These are phyloP conservation scores for Melinaea marsaeus DNA, from an alignment of 2,888 invertebrate genomes.

Conservation along the genomic window DNA sequence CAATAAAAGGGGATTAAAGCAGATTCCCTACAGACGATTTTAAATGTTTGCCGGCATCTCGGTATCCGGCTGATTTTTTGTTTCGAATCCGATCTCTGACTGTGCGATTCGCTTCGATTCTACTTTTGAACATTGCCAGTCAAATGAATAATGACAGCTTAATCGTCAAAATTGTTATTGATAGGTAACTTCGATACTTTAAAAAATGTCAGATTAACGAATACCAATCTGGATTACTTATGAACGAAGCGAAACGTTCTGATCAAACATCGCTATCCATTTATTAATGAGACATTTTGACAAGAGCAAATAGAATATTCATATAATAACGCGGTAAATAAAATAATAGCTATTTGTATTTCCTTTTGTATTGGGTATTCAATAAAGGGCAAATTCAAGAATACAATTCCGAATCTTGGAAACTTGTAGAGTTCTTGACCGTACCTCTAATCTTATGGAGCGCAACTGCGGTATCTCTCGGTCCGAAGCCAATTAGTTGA, in stretches of 20 bases:
- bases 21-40: constrained; percentile 37
- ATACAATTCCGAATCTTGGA: constrained; percentile 19
- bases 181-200: constrained; percentile 63
- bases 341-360: neutral
- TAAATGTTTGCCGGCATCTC: constrained; percentile 35
- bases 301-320: constrained; percentile 22
- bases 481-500: constrained; percentile 57
- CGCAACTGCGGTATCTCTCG: constrained; percentile 48
- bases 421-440: constrained; percentile 30
- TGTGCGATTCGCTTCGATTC: constrained; percentile 55
- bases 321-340: constrained; percentile 3
- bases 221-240: constrained; percentile 27
- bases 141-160: constrained; percentile 71
- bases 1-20: constrained; percentile 42
- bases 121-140: constrained; percentile 51
- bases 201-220: constrained; percentile 59
- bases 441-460: constrained; percentile 30
- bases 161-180: constrained; percentile 72
- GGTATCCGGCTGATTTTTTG: constrained; percentile 57
- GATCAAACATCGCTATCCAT: constrained; percentile 30
- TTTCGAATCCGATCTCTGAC: constrained; percentile 57
- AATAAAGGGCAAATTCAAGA: constrained; percentile 21
- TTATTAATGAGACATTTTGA: constrained; percentile 28
- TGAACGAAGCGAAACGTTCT: constrained; percentile 30
- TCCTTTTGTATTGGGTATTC: neutral